Conservation (phyloP, 92 coral and sea anemone species). For the Zoanthus sociatus region DNA sequence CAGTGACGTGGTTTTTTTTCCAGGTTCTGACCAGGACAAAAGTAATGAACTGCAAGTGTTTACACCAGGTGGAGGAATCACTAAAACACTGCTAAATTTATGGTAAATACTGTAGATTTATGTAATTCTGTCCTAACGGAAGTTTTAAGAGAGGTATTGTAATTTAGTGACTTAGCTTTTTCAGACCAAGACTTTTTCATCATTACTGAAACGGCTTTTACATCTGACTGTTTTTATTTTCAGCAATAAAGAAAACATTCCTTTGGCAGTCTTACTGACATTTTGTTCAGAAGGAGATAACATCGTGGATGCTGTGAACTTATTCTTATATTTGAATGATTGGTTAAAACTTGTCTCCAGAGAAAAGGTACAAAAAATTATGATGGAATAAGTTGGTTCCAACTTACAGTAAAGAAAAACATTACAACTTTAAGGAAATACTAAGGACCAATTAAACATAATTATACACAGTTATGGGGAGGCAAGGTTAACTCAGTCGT, state of each 20-base stretch:
- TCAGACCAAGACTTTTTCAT: neutral
- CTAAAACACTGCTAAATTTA: conserved; percentile 7
- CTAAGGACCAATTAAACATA: no score
- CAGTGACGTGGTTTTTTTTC: neutral
- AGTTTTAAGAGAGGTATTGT: neutral
- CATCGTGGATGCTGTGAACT: conserved; percentile 85
- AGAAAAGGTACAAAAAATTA: conserved; percentile 52
- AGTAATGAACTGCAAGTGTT: neutral
- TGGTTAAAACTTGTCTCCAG: conserved; percentile 80
- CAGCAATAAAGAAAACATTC: conserved; percentile 74
- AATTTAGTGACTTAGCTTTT: no score
- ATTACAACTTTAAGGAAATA: no score
- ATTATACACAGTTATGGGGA: no score
- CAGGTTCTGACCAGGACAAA: conserved; percentile 15
- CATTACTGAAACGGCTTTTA: neutral
- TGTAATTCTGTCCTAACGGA: no score
- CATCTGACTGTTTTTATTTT: neutral
- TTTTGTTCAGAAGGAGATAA: conserved; percentile 98
- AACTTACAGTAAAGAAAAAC: no score
- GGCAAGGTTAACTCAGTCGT: no score
- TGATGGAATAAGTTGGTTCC: no score
- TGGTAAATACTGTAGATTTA: conserved; percentile 3
- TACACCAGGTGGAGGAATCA: conserved; percentile 43
- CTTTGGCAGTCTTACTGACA: conserved; percentile 77
- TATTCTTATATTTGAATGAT: conserved; percentile 75